Conservation (phyloP, 1,140 invertebrate genomes). For the Cylas formicarius region DNA sequence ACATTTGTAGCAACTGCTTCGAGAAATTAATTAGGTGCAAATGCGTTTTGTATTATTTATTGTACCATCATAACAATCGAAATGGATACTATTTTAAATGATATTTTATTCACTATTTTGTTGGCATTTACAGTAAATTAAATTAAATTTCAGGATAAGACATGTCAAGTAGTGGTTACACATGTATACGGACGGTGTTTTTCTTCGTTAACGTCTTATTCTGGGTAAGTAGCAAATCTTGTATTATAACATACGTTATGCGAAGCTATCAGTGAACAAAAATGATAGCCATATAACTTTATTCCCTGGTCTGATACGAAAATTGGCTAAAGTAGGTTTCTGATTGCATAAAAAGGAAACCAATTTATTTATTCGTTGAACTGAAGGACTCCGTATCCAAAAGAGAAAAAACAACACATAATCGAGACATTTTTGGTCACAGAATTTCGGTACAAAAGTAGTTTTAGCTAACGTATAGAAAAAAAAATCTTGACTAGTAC, state of each 20-base stretch:
- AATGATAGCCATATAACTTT: not conserved
- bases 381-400: not conserved
- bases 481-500: no score
- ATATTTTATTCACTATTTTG: no score
- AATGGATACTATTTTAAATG: no score
- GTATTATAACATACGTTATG: not conserved
- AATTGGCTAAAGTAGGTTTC: not conserved
- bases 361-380: not conserved
- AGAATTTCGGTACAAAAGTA: no score
- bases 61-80: no score
- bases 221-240: conserved; percentile 54
- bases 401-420: not conserved
- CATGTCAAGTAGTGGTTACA: conserved; percentile 68
- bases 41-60: no score
- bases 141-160: conserved; percentile 17
- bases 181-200: conserved; percentile 67
- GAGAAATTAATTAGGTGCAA: no score
- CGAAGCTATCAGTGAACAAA: not conserved
- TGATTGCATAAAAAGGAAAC: not conserved
- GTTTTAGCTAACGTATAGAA: no score
- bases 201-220: conserved; percentile 68
- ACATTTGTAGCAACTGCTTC: no score
- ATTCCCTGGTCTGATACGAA: not conserved
- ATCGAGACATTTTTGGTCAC: no score
- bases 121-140: no score